Conservation (phyloP, 2,113 vertebrate species). For the Callaeas wilsoni region DNA sequence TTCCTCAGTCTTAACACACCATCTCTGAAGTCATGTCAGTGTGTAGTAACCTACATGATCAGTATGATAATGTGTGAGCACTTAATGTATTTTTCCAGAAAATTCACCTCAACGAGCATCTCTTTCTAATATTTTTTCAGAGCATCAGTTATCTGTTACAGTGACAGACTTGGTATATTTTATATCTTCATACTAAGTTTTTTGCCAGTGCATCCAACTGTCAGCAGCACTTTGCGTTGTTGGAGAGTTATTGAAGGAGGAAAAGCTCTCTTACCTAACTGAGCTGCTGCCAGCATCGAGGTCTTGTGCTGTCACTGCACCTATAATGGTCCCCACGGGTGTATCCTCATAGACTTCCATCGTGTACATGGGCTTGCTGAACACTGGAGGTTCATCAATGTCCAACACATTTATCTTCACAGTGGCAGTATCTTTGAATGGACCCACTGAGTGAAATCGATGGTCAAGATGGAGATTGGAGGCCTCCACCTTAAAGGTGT, state of each 20-base stretch:
- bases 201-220: not conserved
- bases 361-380: constrained; percentile 87
- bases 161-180: not conserved
- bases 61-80: not conserved
- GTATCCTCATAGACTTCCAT: constrained; percentile 99
- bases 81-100: not conserved
- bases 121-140: not conserved
- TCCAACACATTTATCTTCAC: constrained; percentile 96
- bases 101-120: not conserved
- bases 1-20: not conserved
- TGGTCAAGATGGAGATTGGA: constrained; percentile 90
- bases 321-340: constrained; percentile 89
- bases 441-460: constrained; percentile 88
- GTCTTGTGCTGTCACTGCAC: constrained; percentile 95
- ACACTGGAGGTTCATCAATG: constrained; percentile 93
- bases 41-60: not conserved
- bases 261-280: constrained; percentile 78
- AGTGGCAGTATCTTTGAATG: constrained; percentile 95
- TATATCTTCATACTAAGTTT: not conserved
- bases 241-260: not conserved
- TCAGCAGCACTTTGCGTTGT: not conserved
- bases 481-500: constrained; percentile 96
- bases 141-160: not conserved
- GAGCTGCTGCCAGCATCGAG: constrained; percentile 89
- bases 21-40: not conserved